Evolutionary conservation across 2,113 vertebrate genomes (phyloP), one percentile per base, ranked within the genome.

Genomic region (Onychostruthus taczanowskii): DNA sequence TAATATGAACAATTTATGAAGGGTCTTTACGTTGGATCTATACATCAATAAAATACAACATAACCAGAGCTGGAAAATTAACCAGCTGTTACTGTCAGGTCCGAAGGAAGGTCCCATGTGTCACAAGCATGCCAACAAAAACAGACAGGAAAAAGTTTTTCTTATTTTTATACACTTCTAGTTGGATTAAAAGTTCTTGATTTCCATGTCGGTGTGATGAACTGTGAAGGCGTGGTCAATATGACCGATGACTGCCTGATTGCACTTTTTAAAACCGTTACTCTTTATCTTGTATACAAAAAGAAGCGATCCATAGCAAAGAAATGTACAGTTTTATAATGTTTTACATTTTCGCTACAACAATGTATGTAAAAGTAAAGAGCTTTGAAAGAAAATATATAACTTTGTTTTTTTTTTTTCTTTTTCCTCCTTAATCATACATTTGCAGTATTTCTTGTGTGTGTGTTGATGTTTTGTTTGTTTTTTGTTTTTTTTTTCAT

Each of bases 51-150:
- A 97, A 97, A 96, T 97, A 98, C 98, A 98, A 97, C 95, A 97
- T 98, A 97, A 96, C 97, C 97, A 94, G 95, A 94, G 97, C 97
- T 97, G 97, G 96, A 97, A 94, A 97, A 97, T 95, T 84, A 91
- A 96, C 98, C 98, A 98, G 97, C 95, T 94, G 78, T 97, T 97
- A 95, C 81, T 97, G 95, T 95, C 97, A 97, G 96, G 97, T 97
- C 97, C 96, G 59, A 97, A 96, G 96, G 94, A 97, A 97, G 80
- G 93, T 97, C 97, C 97, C 93, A 91, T 95, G 96, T 97, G 98
- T 98, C 98, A 98, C 98, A 98, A 98, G 98, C 98, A 98, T 98
- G 98, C 98, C 98, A 98, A 98, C 97, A 96, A 96, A 98, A 96
- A 98, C 97, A 95, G 97, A 97, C 96, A 97, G 93, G 96, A 95